These are phyloP conservation scores for Euzophera pinguis DNA, from an alignment of 2,888 invertebrate species.

Conservation along the genomic window DNA sequence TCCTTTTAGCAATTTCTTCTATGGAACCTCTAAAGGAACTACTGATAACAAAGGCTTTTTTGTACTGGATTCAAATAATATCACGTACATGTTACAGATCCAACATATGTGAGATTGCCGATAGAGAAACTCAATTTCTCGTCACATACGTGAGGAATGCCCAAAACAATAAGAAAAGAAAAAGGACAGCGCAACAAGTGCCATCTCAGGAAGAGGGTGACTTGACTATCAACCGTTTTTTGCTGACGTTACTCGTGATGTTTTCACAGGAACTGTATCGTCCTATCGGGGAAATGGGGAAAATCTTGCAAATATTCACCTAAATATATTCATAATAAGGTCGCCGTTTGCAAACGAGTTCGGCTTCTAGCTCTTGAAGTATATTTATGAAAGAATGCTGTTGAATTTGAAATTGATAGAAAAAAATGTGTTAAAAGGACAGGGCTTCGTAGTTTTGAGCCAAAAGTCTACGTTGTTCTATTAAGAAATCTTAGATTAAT, in stretches of 20 bases:
- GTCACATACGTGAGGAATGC: conserved; percentile 4
- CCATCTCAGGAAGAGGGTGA: conserved; percentile 36
- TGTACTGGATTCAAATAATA: neutral
- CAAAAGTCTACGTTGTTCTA: no score
- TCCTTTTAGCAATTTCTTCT: no score
- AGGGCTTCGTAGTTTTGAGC: no score
- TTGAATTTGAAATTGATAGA: no score
- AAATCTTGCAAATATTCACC: neutral
- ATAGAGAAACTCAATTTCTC: conserved; percentile 4
- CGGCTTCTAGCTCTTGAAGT: no score
- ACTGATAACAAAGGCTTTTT: no score
- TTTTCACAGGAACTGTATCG: neutral
- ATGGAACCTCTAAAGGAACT: no score
- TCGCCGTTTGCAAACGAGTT: no score
- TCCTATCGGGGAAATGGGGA: neutral
- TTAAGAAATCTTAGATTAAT: no score
- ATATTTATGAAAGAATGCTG: no score
- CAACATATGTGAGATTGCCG: neutral
- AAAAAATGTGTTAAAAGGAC: no score
- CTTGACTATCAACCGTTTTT: conserved; percentile 36
- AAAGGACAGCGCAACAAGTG: conserved; percentile 54
- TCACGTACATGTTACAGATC: neutral
- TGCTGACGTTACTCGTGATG: conserved; percentile 37
- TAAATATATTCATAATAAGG: no score
- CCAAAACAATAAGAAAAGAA: conserved; percentile 30